Evolutionary conservation across 2,888 invertebrate genomes (phyloP).

Genomic region (Leptogaster cylindrica): DNA sequence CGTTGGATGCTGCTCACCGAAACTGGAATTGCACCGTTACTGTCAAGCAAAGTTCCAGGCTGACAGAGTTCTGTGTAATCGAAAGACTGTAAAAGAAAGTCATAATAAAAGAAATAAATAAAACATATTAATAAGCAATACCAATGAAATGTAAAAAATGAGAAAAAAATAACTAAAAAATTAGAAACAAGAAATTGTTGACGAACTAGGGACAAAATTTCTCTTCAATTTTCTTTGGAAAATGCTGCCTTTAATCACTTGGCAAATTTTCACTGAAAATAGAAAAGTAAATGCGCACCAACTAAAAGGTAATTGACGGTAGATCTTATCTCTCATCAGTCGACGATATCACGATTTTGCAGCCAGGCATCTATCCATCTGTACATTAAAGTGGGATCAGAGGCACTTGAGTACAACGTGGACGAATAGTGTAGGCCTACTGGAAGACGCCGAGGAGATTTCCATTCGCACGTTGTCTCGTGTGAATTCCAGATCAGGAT

Average conservation of each 20-base stretch:
- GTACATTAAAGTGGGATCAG: background rate
- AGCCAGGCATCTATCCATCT: background rate
- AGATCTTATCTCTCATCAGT: conserved; percentile 31
- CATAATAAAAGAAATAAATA: conserved; percentile 23
- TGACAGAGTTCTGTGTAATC: conserved; percentile 92
- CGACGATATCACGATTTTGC: conserved; percentile 24
- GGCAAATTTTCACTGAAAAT: conserved; percentile 16
- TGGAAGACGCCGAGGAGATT: background rate
- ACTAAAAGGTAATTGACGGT: conserved; percentile 27
- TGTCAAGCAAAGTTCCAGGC: conserved; percentile 65
- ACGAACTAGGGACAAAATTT: background rate
- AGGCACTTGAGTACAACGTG: no score
- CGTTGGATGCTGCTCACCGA: conserved; percentile 65
- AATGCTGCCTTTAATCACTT: conserved; percentile 2
- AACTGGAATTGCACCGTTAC: conserved; percentile 65
- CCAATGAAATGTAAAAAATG: no score
- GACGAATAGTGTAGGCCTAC: no score
- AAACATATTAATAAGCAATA: conserved; percentile 41
- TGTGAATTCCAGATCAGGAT: conserved; percentile 15
- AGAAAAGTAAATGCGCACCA: conserved; percentile 12
- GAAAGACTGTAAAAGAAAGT: conserved; percentile 73
- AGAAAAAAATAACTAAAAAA: background rate
- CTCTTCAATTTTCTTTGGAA: conserved; percentile 1
- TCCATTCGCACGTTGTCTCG: background rate
- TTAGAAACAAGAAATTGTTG: background rate